Evolutionary conservation across 2,113 vertebrate species (phyloP), one percentile per base, ranked within the genome.

Genomic region (Nothobranchius kuhntae): DNA sequence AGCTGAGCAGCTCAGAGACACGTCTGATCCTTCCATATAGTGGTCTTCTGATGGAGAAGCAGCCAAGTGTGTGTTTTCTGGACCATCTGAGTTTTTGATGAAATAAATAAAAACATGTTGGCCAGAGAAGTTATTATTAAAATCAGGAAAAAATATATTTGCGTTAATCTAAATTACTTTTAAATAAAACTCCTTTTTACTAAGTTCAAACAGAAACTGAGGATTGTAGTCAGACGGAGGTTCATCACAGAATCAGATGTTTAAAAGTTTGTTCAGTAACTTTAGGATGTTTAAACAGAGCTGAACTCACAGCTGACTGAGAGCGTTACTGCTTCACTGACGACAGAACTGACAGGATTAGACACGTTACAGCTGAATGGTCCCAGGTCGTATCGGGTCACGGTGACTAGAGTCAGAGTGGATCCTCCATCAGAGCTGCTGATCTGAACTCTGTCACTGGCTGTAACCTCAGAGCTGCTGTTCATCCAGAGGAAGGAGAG

Each of bases 401-500:
- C 78, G 14, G 8, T 73, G 13, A 14, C 11, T 75, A 91, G 65
- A 9, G 77, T 86, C 53, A 91, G 81, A 57, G 13, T 79, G 1
- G 63, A 40, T 68, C 50, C 57, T 45, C 71, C 82, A 65, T 78
- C 68, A 35, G 59, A 82, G 71, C 21, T 21, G 21, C 21, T 21
- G 21, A 91, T 12, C 26, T 81, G 79, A 61, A 90, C 80, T 74
- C 86, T 63, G 15, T 70, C 81, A 24, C 78, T 68, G 45, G 46
- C 44, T 69, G 60, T 83, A 24, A 90, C 51, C 76, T 78, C 70
- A 76, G 81, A 85, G 80, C 79, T 88, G 64, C 63, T 3, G 59
- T 91, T 91, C 54, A 82, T 51, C 88, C 90, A 91, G n/a, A 45
- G 53, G 70, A 81, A 88, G 30, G 82, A 75, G 11, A 52, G 69